phyloP scores from a whole-genome alignment of 2,888 invertebrate genomes.

The Pseudococcus jackbeardsleyi region DNA sequence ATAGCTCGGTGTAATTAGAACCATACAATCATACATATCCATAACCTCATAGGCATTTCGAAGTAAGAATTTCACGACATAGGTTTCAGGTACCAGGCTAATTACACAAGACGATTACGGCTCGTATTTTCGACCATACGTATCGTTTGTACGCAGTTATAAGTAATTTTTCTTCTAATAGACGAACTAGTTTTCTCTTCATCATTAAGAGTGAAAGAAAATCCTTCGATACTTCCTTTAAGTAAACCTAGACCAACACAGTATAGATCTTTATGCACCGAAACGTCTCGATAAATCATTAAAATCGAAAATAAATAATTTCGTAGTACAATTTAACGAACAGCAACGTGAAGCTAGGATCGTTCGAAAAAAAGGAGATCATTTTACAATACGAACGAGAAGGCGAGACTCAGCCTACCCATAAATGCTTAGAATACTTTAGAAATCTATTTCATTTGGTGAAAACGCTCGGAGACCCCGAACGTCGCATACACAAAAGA shows the following conservation, averaged over 20 bases:
- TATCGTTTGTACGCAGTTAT: background rate
- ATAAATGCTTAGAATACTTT: conserved; percentile 20
- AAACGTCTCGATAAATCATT: conserved; percentile 27
- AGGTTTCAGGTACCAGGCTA: background rate
- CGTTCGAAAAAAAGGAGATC: background rate
- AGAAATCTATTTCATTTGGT: conserved; percentile 29
- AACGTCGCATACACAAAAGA: conserved; percentile 12
- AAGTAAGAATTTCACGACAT: conserved; percentile 28
- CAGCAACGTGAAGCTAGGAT: background rate
- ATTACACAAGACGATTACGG: background rate
- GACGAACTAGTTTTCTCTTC: conserved; percentile 18
- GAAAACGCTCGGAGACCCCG: background rate
- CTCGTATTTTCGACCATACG: background rate
- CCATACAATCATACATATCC: background rate
- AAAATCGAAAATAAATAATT: conserved; percentile 22
- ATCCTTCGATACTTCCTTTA: background rate
- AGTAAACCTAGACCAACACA: background rate
- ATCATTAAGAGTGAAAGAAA: background rate
- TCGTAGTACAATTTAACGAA: background rate
- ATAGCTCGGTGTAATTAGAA: conserved; percentile 22
- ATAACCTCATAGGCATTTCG: conserved; percentile 1
- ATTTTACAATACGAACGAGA: background rate
- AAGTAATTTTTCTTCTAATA: conserved; percentile 12
- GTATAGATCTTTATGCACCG: background rate
- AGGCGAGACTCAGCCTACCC: background rate